phyloP scores from a whole-genome alignment of 2,797 vertebrate genomes.

The Strix occidentalis region DNA sequence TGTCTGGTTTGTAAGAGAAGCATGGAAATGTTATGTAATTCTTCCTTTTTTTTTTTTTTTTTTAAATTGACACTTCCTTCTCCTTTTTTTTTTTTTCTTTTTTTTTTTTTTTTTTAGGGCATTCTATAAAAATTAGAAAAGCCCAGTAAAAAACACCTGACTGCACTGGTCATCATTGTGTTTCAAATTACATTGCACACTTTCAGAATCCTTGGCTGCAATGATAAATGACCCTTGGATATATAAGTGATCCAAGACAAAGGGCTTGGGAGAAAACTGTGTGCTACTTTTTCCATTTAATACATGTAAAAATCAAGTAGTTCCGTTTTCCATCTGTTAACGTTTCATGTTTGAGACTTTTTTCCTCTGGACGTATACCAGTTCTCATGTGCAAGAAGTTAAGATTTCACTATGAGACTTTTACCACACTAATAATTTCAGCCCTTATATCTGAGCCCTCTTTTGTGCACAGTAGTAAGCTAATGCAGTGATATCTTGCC shows the following conservation, averaged over 20 bases:
- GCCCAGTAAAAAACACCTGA: not conserved
- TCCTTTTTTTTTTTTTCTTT: rapidly evolving
- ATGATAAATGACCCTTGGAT: not conserved
- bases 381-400: not conserved
- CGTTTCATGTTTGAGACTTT: not conserved
- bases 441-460: not conserved
- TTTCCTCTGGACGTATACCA: not conserved
- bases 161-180: not conserved
- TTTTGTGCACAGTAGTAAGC: not conserved
- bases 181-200: not conserved
- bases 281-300: not conserved
- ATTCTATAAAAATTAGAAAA: not conserved
- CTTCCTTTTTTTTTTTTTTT: not conserved
- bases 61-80: not conserved
- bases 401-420: not conserved
- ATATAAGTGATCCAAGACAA: not conserved
- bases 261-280: not conserved
- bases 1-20: not conserved
- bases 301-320: not conserved
- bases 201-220: not conserved
- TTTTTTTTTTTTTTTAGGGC: not conserved
- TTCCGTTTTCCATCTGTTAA: not conserved
- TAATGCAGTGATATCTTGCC: not conserved
- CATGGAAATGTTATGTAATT: not conserved
- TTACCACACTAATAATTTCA: not conserved